phyloP scores from a whole-genome alignment of 1,140 invertebrate species.

The Lordiphosa mommai region DNA sequence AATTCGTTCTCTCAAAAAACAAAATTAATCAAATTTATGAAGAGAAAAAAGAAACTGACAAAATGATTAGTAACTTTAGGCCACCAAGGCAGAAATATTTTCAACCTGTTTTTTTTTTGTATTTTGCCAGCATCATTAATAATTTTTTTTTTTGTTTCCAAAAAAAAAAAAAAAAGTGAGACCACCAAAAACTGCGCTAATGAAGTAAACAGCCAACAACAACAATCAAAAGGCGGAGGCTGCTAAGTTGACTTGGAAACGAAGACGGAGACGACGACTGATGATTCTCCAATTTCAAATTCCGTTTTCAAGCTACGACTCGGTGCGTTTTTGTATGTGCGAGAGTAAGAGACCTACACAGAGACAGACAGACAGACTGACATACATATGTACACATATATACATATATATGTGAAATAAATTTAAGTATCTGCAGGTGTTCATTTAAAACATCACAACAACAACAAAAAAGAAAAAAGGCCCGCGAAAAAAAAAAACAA shows the following conservation, averaged over 20 bases:
- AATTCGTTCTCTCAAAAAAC: neutral
- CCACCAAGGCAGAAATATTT: constrained; percentile 28
- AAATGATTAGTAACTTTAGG: constrained; percentile 20
- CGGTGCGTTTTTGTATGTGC: constrained; percentile 21
- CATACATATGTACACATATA: constrained; percentile 6
- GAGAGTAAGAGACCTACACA: neutral
- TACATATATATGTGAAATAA: constrained; percentile 54
- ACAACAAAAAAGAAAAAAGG: constrained; percentile 57
- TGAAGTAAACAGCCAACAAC: constrained; percentile 48
- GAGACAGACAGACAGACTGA: constrained; percentile 4
- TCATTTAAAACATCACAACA: constrained; percentile 77
- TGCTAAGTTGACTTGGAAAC: constrained; percentile 1
- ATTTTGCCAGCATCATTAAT: constrained; percentile 60
- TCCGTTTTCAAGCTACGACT: constrained; percentile 59
- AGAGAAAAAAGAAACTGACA: constrained; percentile 7
- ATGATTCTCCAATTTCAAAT: constrained; percentile 76
- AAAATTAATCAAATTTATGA: constrained; percentile 12
- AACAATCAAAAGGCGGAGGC: constrained; percentile 28
- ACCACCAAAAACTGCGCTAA: constrained; percentile 47
- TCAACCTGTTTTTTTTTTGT: constrained; percentile 45
- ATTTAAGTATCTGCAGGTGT: constrained; percentile 79
- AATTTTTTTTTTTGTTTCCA: neutral
- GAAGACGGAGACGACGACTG: constrained; percentile 27
- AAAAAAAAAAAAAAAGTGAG: constrained; percentile 13
- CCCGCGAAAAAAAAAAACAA: constrained; percentile 31